Base-by-base conservation (phyloP, 2,888 invertebrate species). In the Ophraella communa region DNA sequence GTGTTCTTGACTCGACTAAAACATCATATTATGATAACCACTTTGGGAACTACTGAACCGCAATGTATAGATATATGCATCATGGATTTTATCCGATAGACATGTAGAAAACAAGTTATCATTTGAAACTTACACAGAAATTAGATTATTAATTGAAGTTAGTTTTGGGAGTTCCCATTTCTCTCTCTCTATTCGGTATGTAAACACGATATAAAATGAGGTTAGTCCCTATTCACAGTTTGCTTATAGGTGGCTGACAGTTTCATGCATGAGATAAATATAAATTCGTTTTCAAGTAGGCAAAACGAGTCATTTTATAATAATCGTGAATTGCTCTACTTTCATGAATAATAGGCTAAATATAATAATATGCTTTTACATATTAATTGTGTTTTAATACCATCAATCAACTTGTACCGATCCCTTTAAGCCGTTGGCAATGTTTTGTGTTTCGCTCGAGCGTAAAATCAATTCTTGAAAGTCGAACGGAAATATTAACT, bases 201-300 rank as follows among this genome's bases (percentile, higher is more conserved):
- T 7, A 17, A 17, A 58, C 51, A 51, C 49, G 8, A 30, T 58
- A 49, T 35, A 51, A 44, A 60, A 60, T 20, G 60, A 60, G 60
- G 60, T 60, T 60, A 60, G 60, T 52, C 51, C 53, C 60, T 30
- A 60, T 60, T 52, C 60, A 52, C 27, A 60, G 24, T 51, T 27
- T 60, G 60, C 44, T 60, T 60, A 51, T 24, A 39, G 51, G 21
- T 52, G 14, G 60, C 60, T 60, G 60, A 60, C 60, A 60, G 60
- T 60, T 60, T 60, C 60, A 60, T 60, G 60, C 60, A 60, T 60
- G 60, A 60, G 60, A 60, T 52, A 60, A n/a, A n/a, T n/a, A n/a
- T n/a, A n/a, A n/a, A n/a, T 60, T 60, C 60, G 53, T 60, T 52
- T 52, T 60, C 60, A 30, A 52, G 33, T 52, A 39, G 60, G 44